Percentiles rank a stretch among this genome's conserved stretches.
These are phyloP conservation scores for Synanthedon formicaeformis DNA, from an alignment of 2,888 invertebrate species.

Conservation along the genomic window DNA sequence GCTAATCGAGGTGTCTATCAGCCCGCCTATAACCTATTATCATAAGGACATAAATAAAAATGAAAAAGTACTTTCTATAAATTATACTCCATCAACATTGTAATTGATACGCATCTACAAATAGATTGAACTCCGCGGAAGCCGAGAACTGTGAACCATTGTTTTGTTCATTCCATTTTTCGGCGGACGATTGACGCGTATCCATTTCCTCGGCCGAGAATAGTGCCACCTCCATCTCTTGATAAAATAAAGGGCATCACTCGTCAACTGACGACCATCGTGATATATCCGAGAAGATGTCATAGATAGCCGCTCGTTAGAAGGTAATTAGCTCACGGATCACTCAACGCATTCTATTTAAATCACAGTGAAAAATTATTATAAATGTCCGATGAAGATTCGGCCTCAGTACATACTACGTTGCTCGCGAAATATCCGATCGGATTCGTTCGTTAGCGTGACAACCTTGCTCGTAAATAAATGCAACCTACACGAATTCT, in stretches of 20 bases:
- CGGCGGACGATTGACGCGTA: conserved; percentile 57
- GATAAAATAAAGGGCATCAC: conserved; percentile 65
- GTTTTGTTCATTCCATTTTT: conserved; percentile 46
- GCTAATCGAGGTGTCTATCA: too few species aligned
- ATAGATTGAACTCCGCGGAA: conserved; percentile 43
- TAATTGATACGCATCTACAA: conserved; percentile 46
- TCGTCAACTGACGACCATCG: conserved; percentile 48
- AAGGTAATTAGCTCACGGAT: conserved; percentile 64
- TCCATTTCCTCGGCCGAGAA: conserved; percentile 62
- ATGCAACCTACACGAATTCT: conserved; percentile 5
- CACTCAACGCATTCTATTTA: conserved; percentile 57
- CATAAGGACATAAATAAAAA: too few species aligned
- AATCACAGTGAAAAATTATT: conserved; percentile 44
- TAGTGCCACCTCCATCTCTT: conserved; percentile 36
- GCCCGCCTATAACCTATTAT: too few species aligned
- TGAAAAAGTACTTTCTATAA: too few species aligned
- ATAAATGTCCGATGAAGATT: conserved; percentile 27
- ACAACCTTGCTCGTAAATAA: conserved; percentile 7
- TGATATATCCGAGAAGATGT: conserved; percentile 48
- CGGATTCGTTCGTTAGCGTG: conserved; percentile 1
- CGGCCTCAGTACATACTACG: conserved; percentile 11
- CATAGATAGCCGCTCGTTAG: conserved; percentile 63
- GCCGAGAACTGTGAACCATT: conserved; percentile 23
- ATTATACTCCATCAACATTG: conserved; percentile 9
- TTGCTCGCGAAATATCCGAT: conserved; percentile 21